Conservation (phyloP, 2,113 vertebrate species). For the Caranx ignobilis region DNA sequence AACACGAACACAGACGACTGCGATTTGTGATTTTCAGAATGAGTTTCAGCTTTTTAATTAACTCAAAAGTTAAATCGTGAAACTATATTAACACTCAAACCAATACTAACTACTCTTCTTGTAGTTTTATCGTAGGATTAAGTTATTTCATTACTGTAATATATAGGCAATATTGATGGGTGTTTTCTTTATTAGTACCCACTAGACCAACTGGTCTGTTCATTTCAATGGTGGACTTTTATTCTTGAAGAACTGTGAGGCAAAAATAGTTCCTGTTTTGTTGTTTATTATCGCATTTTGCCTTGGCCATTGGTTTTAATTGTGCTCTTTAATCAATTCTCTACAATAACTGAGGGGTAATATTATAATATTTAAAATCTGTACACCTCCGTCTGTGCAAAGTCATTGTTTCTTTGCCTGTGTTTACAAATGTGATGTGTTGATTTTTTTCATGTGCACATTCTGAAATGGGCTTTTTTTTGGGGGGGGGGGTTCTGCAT, state of each 20-base stretch:
- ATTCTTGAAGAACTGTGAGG: background rate
- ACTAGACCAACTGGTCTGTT: background rate
- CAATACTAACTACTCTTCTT: background rate
- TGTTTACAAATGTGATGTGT: conserved; percentile 51
- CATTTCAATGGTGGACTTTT: background rate
- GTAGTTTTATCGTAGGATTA: background rate
- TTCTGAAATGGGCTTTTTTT: conserved; percentile 64
- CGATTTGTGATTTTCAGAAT: conserved; percentile 13
- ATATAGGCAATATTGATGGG: background rate
- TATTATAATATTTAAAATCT: conserved; percentile 25
- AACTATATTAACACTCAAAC: background rate
- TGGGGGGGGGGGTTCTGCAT: conserved; percentile 23
- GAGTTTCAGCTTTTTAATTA: background rate
- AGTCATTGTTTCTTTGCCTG: conserved; percentile 16
- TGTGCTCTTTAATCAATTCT: background rate
- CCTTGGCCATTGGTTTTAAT: conserved; percentile 11
- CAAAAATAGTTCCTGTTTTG: background rate
- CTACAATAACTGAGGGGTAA: background rate
- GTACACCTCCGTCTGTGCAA: background rate
- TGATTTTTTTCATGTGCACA: conserved; percentile 59
- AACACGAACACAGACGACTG: background rate
- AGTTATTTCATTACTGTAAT: background rate
- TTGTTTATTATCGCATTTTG: conserved; percentile 5
- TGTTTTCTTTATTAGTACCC: conserved; percentile 1
- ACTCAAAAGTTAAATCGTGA: background rate